Percentiles rank a stretch among this genome's conserved stretches.
phyloP scores from a whole-genome alignment of 2,797 vertebrate genomes.

The Apogon hyalosoma region DNA sequence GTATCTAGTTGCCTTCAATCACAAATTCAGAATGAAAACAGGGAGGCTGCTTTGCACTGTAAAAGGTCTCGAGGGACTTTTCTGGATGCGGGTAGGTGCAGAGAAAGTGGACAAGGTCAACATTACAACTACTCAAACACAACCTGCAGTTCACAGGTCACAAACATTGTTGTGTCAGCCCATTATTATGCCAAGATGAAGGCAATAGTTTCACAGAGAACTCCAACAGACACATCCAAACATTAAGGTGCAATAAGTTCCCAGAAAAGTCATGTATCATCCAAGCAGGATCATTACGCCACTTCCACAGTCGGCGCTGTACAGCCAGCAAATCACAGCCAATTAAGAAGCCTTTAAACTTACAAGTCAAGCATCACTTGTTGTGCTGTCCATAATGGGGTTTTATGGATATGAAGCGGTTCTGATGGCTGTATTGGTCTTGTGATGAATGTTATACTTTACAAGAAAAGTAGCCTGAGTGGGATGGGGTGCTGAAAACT shows the following conservation, averaged over 20 bases:
- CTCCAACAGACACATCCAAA: slow-evolving; percentile 30
- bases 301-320: slow-evolving; percentile 50
- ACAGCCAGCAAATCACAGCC: slow-evolving; percentile 73
- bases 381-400: slow-evolving; percentile 73
- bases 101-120: slow-evolving; percentile 48
- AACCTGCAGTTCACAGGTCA: slow-evolving; percentile 42
- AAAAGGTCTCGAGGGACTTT: slow-evolving; percentile 42
- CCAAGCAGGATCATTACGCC: slow-evolving; percentile 57
- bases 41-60: slow-evolving; percentile 33
- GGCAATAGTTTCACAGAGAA: slow-evolving; percentile 40
- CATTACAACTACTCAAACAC: slow-evolving; percentile 39
- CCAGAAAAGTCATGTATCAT: slow-evolving; percentile 66
- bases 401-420: slow-evolving; percentile 76
- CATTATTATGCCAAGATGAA: slow-evolving; percentile 27
- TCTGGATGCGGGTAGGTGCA: slow-evolving; percentile 30
- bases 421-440: slow-evolving; percentile 66
- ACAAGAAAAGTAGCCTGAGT: slow-evolving; percentile 52
- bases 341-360: slow-evolving; percentile 82
- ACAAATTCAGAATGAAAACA: slow-evolving; percentile 53
- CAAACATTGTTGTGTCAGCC: slow-evolving; percentile 39
- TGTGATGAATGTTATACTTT: slow-evolving; percentile 68
- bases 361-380: slow-evolving; percentile 81
- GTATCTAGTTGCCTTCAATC: slow-evolving; percentile 15
- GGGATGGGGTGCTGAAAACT: slow-evolving; percentile 46
- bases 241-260: slow-evolving; percentile 59